phyloP scores from a whole-genome alignment of 2,888 invertebrate genomes.

The Itoplectis maculator region DNA sequence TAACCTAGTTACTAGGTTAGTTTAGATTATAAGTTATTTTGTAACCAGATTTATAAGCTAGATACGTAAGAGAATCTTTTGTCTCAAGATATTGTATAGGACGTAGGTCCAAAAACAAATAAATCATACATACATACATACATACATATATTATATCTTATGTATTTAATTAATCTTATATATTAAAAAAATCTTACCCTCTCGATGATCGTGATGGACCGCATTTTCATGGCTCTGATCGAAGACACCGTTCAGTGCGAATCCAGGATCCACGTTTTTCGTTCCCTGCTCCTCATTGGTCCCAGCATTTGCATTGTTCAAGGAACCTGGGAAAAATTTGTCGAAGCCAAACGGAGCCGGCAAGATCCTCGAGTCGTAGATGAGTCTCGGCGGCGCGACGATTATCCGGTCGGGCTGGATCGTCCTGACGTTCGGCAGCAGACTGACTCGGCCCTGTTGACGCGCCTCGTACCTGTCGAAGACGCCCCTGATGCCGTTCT shows the following conservation, averaged over 20 bases:
- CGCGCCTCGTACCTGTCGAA: constrained; percentile 59
- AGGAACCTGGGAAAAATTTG: constrained; percentile 12
- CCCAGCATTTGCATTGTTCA: not conserved
- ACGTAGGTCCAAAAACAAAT: no score
- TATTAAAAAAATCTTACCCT: constrained; percentile 40
- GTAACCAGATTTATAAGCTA: no score
- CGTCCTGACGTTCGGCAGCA: constrained; percentile 66
- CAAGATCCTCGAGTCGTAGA: constrained; percentile 71
- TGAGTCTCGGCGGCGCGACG: constrained; percentile 71
- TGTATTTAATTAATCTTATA: no score
- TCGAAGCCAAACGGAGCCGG: constrained; percentile 68
- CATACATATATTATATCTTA: no score
- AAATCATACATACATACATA: no score
- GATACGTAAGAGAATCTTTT: no score
- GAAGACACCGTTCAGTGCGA: constrained; percentile 12
- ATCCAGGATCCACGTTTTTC: constrained; percentile 1
- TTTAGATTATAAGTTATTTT: no score
- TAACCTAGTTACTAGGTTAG: no score
- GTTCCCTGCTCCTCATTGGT: not conserved
- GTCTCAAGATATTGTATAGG: no score
- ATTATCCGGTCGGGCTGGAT: constrained; percentile 69
- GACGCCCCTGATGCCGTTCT: constrained; percentile 60
- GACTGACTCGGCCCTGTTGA: constrained; percentile 9
- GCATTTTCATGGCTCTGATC: constrained; percentile 20
- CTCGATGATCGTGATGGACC: constrained; percentile 13